Conservation (phyloP, 2,888 invertebrate species). For the Himalopsyche japonica region DNA sequence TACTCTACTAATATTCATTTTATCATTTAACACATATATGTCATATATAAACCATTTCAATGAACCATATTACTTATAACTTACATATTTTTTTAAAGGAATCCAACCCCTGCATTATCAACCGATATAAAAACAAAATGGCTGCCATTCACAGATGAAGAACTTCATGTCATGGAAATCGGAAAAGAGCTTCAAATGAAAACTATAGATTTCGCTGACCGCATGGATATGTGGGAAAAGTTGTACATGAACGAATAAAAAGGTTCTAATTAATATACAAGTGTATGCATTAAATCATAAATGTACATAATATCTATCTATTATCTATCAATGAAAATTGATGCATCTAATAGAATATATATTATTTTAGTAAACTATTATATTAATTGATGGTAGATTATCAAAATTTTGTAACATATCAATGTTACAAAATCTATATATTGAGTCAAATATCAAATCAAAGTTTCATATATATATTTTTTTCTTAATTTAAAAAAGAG, state of each 20-base stretch:
- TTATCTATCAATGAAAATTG: neutral
- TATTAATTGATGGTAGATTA: no score
- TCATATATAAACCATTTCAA: neutral
- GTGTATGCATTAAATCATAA: no score
- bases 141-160: constrained; percentile 11
- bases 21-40: no score
- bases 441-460: no score
- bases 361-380: no score
- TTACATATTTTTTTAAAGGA: constrained; percentile 12
- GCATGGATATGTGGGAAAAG: constrained; percentile 10
- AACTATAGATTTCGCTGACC: neutral
- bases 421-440: no score
- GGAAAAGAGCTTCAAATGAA: neutral
- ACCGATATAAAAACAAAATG: neutral
- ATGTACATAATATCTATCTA: no score
- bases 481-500: no score
- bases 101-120: constrained; percentile 14
- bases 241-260: neutral
- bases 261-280: neutral
- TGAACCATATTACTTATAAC: neutral
- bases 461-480: no score
- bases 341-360: no score
- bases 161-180: constrained; percentile 15
- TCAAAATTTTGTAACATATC: no score
- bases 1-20: no score